Conservation (phyloP, 2,113 vertebrate genomes). For the Thymallus thymallus region DNA sequence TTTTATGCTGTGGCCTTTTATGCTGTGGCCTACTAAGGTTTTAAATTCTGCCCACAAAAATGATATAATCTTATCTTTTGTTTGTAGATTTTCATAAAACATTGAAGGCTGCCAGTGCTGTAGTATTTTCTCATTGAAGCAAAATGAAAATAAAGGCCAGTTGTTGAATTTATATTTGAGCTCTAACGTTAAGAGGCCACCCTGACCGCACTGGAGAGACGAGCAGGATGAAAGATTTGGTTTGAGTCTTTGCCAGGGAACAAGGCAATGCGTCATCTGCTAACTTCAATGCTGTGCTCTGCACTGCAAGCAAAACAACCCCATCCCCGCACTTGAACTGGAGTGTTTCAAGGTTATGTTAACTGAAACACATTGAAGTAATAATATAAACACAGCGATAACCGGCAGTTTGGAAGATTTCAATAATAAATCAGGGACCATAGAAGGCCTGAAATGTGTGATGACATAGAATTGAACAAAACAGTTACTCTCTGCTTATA, state of each 20-base stretch:
- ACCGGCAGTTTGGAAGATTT: constrained; percentile 73
- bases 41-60: constrained; percentile 1
- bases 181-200: constrained; percentile 55
- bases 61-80: constrained; percentile 32
- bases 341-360: constrained; percentile 80
- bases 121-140: constrained; percentile 54
- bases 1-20: constrained; percentile 15
- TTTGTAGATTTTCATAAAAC: constrained; percentile 33
- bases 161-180: constrained; percentile 53
- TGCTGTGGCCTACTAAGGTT: too few species aligned
- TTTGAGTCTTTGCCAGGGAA: constrained; percentile 60
- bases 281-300: constrained; percentile 66
- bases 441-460: constrained; percentile 62
- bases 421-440: constrained; percentile 70
- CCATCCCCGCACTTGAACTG: constrained; percentile 73
- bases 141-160: constrained; percentile 46
- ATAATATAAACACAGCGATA: constrained; percentile 81
- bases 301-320: constrained; percentile 72
- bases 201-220: constrained; percentile 53
- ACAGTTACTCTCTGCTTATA: constrained; percentile 34
- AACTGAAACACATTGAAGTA: constrained; percentile 77
- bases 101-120: constrained; percentile 1
- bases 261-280: constrained; percentile 69
- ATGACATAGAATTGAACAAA: constrained; percentile 42
- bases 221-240: constrained; percentile 62